Evolutionary conservation across 2,797 vertebrate genomes (phyloP), one percentile per base, ranked within the genome.

Genomic region (Mionectes olivaceus): DNA sequence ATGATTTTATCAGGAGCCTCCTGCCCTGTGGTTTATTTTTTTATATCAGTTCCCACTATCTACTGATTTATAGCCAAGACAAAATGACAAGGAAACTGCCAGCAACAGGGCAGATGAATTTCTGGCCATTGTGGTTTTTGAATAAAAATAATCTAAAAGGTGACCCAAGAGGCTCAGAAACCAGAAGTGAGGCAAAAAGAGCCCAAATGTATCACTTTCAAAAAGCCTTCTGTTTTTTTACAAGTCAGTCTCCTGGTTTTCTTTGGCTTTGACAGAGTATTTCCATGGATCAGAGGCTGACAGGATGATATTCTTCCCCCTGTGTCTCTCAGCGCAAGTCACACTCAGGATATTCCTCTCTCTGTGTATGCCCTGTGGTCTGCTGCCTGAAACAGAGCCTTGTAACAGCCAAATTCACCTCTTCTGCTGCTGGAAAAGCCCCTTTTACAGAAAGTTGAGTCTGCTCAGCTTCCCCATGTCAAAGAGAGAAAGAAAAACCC

Each of bases 101-200:
- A 53, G 19, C 79, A 63, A 44, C 32, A 46, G 15, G 60, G 53
- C 47, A 44, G 27, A 11, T 7, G 35, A 22, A 11, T 32, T 22
- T 87, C 71, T 81, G 37, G 28, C 46, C n/a, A 28, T 21, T 75
- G 86, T 50, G 57, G 35, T 7, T 46, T 94, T 39, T 49, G 60
- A 92, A 64, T 4, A 46, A 71, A 93, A 90, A 83, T 14, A 41
- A 74, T 64, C 41, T 27, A 67, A 68, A 93, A 68, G 22, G 46
- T 7, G 33, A 68, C 80, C 70, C 67, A 52, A 82, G 63, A 71
- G 44, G 49, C 77, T 88, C 61, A 53, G 63, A 94, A 92, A 88
- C 67, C 94, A 85, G 46, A 91, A 93, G 37, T 10, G n/a, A 75
- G 94, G 77, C 19, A 64, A 68, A 60, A 84, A 60, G 30, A 81